Percentiles rank a stretch among this genome's conserved stretches.
phyloP scores from a whole-genome alignment of 2,797 vertebrate species.

The Betta splendens region DNA sequence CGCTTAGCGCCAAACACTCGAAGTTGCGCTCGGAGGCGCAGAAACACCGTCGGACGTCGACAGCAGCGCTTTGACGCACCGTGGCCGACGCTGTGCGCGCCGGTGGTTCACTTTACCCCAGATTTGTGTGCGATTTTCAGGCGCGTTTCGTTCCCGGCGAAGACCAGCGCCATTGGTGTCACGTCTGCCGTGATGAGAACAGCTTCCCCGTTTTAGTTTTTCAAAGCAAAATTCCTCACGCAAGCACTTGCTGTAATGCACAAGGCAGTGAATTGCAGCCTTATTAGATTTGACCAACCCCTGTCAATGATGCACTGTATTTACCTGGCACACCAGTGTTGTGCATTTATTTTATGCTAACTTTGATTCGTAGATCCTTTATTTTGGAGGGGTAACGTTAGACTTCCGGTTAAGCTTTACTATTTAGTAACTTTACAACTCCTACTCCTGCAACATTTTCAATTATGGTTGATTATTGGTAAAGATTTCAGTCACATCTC shows the following conservation, averaged over 20 bases:
- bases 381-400: slow-evolving; percentile 7
- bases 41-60: background rate
- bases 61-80: fast-evolving
- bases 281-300: fast-evolving
- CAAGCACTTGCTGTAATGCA: no score
- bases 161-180: slow-evolving; percentile 42
- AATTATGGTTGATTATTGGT: no score
- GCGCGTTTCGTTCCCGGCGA: slow-evolving; percentile 22
- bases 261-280: no score
- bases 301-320: background rate
- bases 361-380: slow-evolving; percentile 1
- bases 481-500: no score
- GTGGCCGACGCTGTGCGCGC: fast-evolving
- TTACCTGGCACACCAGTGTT: fast-evolving
- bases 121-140: background rate
- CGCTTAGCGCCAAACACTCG: slow-evolving; percentile 29
- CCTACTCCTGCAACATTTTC: no score
- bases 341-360: background rate
- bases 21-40: slow-evolving; percentile 36
- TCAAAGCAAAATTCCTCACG: slow-evolving; percentile 44
- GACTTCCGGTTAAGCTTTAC: background rate
- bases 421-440: no score
- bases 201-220: slow-evolving; percentile 53
- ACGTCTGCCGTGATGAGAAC: background rate
- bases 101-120: background rate